Evolutionary conservation across 2,888 invertebrate species (phyloP).

Genomic region (Lymantria monacha): DNA sequence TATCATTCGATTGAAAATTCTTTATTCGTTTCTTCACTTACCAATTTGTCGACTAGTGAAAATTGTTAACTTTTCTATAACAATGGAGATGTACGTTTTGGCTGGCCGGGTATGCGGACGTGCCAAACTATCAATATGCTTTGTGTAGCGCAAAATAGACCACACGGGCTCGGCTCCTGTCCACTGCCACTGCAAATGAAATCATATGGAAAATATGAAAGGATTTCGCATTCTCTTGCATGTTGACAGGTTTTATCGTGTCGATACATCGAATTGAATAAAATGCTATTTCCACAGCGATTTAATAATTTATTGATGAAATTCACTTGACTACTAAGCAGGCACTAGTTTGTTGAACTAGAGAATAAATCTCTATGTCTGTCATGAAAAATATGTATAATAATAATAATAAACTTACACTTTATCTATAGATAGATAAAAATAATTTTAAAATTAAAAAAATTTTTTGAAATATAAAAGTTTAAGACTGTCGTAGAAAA

Average conservation of each 20-base stretch:
- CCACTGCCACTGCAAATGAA: constrained; percentile 30
- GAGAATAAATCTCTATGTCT: too few relatives aligned
- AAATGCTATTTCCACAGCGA: not conserved
- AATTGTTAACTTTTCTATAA: constrained; percentile 51
- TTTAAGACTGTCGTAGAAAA: constrained; percentile 51
- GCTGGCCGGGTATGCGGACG: constrained; percentile 43
- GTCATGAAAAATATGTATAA: too few relatives aligned
- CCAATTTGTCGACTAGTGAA: constrained; percentile 48
- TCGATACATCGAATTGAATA: not conserved
- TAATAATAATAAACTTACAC: too few relatives aligned
- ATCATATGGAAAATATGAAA: constrained; percentile 37
- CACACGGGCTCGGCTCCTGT: constrained; percentile 31
- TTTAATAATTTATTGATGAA: too few relatives aligned
- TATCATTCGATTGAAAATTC: constrained; percentile 42
- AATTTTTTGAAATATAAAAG: constrained; percentile 34
- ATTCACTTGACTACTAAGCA: too few relatives aligned
- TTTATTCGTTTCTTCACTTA: constrained; percentile 31
- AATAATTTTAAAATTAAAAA: too few relatives aligned
- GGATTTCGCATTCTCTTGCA: constrained; percentile 21
- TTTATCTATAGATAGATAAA: too few relatives aligned
- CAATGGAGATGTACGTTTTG: constrained; percentile 51
- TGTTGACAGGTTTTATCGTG: constrained; percentile 7
- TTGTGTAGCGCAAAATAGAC: constrained; percentile 53
- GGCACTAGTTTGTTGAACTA: too few relatives aligned
- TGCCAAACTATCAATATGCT: constrained; percentile 59